phyloP scores from a whole-genome alignment of 1,140 invertebrate genomes.

The Melitaea cinxia region DNA sequence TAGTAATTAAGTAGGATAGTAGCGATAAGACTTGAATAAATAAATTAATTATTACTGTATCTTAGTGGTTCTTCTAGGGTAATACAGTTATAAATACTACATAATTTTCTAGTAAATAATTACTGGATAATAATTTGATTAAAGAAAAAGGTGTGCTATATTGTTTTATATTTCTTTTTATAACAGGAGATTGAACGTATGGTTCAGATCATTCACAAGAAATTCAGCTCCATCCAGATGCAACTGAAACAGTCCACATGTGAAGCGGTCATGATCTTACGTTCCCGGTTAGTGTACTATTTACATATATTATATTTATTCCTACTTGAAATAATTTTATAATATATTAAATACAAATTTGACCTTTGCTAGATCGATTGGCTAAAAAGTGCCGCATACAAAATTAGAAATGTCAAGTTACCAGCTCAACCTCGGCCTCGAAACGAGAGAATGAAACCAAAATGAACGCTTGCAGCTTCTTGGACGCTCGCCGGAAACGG shows the following conservation, averaged over 20 bases:
- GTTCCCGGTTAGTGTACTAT: constrained; percentile 83
- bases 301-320: not conserved
- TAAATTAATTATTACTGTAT: no score
- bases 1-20: no score
- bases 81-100: no score
- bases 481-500: constrained; percentile 98
- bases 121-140: no score
- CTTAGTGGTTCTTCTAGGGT: no score
- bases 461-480: constrained; percentile 86
- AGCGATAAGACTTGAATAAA: no score
- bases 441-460: constrained; percentile 9
- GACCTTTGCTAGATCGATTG: constrained; percentile 7
- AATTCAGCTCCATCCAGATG: constrained; percentile 99
- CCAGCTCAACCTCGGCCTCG: constrained; percentile 62
- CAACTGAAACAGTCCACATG: constrained; percentile 99
- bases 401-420: constrained; percentile 19
- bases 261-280: constrained; percentile 99
- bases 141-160: no score
- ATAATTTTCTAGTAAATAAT: not conserved
- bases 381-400: constrained; percentile 12
- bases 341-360: not conserved
- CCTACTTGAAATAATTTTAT: not conserved
- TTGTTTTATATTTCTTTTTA: constrained; percentile 4
- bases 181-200: constrained; percentile 98
- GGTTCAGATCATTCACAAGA: constrained; percentile 99